phyloP scores from a whole-genome alignment of 2,888 invertebrate genomes.

The Cephalotes varians region DNA sequence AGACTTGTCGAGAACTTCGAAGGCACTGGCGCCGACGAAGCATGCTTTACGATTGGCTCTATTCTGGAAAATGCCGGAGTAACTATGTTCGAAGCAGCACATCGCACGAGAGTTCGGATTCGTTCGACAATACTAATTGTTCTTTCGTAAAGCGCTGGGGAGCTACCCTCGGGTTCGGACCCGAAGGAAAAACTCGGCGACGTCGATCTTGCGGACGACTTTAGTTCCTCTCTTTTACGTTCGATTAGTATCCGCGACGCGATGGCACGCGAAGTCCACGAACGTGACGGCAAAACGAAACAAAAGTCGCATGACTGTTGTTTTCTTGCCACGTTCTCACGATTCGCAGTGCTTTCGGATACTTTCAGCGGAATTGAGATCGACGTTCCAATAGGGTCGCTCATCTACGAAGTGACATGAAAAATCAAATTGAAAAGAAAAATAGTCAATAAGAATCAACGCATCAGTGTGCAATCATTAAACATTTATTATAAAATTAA shows the following conservation, averaged over 20 bases:
- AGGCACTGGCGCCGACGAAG: constrained; percentile 31
- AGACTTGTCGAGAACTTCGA: constrained; percentile 52
- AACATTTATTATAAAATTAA: no score
- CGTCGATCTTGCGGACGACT: constrained; percentile 48
- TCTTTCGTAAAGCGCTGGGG: constrained; percentile 45
- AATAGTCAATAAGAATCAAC: no score
- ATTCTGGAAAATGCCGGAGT: constrained; percentile 59
- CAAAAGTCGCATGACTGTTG: constrained; percentile 58
- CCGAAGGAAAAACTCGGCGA: constrained; percentile 42
- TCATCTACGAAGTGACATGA: neutral
- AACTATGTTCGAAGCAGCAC: constrained; percentile 58
- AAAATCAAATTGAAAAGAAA: constrained; percentile 14
- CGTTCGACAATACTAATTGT: constrained; percentile 45
- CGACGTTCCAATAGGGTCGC: neutral
- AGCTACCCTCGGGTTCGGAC: constrained; percentile 24
- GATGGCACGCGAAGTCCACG: constrained; percentile 60
- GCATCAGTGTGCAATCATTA: no score
- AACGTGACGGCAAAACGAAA: constrained; percentile 69
- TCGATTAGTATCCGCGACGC: constrained; percentile 66
- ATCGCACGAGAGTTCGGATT: constrained; percentile 36
- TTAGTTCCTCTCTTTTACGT: constrained; percentile 55
- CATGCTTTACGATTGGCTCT: constrained; percentile 50
- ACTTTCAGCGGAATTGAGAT: constrained; percentile 5
- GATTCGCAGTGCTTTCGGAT: constrained; percentile 30
- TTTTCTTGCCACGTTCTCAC: constrained; percentile 51